These are phyloP conservation scores for Anoura caudifer DNA, from an alignment of 2,113 vertebrate species.

Conservation along the genomic window DNA sequence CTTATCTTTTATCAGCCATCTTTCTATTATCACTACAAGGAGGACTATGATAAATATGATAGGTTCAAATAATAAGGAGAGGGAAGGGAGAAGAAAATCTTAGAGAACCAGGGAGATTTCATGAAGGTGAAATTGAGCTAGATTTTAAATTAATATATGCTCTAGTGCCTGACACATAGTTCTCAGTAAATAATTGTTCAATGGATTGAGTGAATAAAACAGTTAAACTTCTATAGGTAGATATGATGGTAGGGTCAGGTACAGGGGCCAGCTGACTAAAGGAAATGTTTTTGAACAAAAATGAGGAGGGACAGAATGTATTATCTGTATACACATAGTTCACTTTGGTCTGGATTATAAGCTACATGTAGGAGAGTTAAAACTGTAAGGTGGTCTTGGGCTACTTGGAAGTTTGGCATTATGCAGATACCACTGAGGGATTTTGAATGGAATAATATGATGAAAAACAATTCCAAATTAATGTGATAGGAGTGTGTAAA, in stretches of 20 bases:
- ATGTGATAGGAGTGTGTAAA: neutral
- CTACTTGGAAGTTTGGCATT: neutral
- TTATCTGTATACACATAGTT: neutral
- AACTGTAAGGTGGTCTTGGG: neutral
- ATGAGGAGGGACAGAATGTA: neutral
- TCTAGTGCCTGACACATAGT: neutral
- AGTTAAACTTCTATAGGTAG: neutral
- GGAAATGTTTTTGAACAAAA: neutral
- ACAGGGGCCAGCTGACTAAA: neutral
- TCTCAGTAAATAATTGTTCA: neutral
- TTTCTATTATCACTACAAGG: neutral
- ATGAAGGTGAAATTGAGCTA: neutral
- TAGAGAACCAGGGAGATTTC: neutral
- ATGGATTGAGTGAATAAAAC: neutral
- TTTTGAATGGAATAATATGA: conserved; percentile 15
- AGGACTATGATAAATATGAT: neutral
- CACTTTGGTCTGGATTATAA: neutral
- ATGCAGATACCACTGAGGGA: neutral
- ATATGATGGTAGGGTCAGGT: neutral
- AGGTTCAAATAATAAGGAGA: neutral
- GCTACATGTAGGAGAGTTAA: neutral
- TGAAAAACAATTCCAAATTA: conserved; percentile 17
- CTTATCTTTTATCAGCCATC: neutral
- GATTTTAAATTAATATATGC: neutral
- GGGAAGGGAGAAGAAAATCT: neutral